These are phyloP conservation scores for Harpagifer antarcticus DNA, from an alignment of 2,797 vertebrate genomes.

Conservation along the genomic window DNA sequence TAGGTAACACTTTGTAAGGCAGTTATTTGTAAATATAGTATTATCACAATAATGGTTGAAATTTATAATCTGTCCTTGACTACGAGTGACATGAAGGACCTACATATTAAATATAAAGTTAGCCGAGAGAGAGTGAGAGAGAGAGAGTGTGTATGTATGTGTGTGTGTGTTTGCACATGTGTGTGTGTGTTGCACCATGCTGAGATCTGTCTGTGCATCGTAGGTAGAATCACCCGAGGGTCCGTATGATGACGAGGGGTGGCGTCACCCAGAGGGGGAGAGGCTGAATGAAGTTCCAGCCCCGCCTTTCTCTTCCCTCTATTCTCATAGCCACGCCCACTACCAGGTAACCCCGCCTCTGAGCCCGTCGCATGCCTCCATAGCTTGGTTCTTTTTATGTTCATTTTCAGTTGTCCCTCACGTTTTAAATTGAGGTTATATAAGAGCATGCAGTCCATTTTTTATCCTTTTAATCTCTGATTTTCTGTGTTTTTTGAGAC, in stretches of 20 bases:
- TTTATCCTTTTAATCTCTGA: fast-evolving
- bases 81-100: not conserved
- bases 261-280: conserved; percentile 78
- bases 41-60: not conserved
- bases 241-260: conserved; percentile 79
- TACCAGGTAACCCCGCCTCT: conserved; percentile 81
- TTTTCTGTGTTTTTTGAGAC: conserved; percentile 5
- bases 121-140: no score
- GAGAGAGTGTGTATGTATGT: conserved; percentile 1
- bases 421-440: not conserved
- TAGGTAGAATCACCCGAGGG: conserved; percentile 86
- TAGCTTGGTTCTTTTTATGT: conserved; percentile 2
- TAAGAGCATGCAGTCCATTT: conserved; percentile 22
- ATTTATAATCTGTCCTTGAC: not conserved
- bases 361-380: conserved; percentile 45
- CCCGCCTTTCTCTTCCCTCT: conserved; percentile 84
- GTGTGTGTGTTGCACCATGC: conserved; percentile 20
- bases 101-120: not conserved
- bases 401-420: not conserved
- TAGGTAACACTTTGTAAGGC: not conserved
- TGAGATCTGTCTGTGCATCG: conserved; percentile 76
- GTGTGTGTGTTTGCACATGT: no score
- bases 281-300: conserved; percentile 78
- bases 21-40: not conserved
- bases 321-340: conserved; percentile 81